Conservation (phyloP, 2,888 invertebrate genomes). For the Zelleria hepariella region DNA sequence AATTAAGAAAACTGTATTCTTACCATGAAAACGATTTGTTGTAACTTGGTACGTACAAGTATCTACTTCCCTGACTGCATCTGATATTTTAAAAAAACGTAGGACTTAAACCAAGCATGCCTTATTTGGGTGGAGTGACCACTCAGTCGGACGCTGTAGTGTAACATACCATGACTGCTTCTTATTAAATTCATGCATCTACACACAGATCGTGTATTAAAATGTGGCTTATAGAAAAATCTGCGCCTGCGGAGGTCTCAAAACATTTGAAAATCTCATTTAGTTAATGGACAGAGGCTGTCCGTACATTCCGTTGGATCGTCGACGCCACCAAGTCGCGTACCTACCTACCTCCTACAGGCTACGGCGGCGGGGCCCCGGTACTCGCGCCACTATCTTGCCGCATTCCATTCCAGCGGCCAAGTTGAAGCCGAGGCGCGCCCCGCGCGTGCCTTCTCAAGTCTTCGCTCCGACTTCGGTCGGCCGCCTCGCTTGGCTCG, state of each 20-base stretch:
- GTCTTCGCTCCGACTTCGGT: background rate
- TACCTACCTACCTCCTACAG: conserved; percentile 15
- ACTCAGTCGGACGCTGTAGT: too few relatives aligned
- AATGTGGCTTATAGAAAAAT: too few relatives aligned
- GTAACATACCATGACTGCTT: too few relatives aligned
- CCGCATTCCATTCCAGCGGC: conserved; percentile 54
- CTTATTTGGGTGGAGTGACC: too few relatives aligned
- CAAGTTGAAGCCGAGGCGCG: conserved; percentile 62
- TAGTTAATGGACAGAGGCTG: conserved; percentile 37
- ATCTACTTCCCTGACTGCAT: too few relatives aligned
- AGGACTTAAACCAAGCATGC: too few relatives aligned
- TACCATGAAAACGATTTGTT: too few relatives aligned
- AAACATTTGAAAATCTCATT: conserved; percentile 36
- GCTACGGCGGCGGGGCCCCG: conserved; percentile 4
- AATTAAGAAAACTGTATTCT: too few relatives aligned
- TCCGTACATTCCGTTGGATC: conserved; percentile 41
- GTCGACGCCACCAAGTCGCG: conserved; percentile 27
- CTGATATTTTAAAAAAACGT: too few relatives aligned
- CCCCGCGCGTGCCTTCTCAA: conserved; percentile 71
- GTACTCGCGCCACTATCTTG: conserved; percentile 32
- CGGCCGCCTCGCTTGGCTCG: background rate
- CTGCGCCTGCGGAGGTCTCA: conserved; percentile 10
- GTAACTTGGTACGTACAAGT: too few relatives aligned
- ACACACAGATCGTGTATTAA: too few relatives aligned
- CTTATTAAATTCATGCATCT: too few relatives aligned